Evolutionary conservation across 1,140 invertebrate species (phyloP).

Genomic region (Ctenoplectra terminalis): DNA sequence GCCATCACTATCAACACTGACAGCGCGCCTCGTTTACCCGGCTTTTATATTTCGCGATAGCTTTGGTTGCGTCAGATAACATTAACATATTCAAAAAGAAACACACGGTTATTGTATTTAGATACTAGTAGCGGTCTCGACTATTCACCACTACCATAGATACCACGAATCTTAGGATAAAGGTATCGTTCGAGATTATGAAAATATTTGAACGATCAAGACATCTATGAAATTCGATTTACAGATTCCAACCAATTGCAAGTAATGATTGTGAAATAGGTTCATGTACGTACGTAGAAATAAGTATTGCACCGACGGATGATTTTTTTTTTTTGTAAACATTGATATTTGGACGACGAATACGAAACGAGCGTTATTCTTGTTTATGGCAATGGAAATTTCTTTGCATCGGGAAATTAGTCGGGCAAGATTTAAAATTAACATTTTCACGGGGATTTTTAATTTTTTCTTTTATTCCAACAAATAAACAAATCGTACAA

Average conservation of each 20-base stretch:
- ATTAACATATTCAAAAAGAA: constrained; percentile 71
- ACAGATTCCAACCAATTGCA: background rate
- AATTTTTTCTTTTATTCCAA: background rate
- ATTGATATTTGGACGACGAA: too few species aligned
- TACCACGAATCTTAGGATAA: background rate
- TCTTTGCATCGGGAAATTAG: too few species aligned
- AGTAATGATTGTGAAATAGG: background rate
- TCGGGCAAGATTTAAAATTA: too few species aligned
- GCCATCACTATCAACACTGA: constrained; percentile 70
- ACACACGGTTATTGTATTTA: constrained; percentile 1
- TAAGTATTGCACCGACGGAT: background rate
- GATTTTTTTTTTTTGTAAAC: background rate
- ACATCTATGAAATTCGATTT: background rate
- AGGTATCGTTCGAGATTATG: background rate
- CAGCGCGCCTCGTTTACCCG: constrained; percentile 56
- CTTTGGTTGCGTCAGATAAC: constrained; percentile 79
- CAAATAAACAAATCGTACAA: background rate
- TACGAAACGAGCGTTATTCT: too few species aligned
- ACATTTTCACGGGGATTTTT: too few species aligned
- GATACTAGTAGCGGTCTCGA: background rate
- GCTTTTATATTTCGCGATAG: constrained; percentile 81
- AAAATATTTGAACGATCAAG: background rate
- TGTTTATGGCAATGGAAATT: too few species aligned
- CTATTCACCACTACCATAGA: constrained; percentile 4
- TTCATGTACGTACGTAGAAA: background rate